Conservation (phyloP, 2,797 vertebrate species). For the Brotula barbata region DNA sequence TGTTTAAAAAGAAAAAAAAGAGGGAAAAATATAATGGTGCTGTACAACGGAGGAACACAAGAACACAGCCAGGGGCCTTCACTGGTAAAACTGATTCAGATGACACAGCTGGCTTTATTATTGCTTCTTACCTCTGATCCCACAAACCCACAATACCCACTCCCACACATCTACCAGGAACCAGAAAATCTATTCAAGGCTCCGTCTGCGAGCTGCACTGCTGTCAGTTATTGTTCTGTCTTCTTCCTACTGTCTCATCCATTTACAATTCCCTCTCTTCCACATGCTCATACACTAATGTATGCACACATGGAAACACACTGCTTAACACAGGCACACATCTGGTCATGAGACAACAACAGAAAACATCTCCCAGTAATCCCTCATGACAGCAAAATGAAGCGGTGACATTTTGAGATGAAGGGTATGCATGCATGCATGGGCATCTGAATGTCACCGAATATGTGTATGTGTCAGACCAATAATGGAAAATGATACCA, state of each 20-base stretch:
- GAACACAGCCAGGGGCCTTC: constrained; percentile 7
- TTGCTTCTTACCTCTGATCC: constrained; percentile 49
- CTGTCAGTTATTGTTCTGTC: constrained; percentile 61
- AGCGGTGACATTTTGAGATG: constrained; percentile 60
- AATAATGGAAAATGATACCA: constrained; percentile 35
- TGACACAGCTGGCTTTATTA: constrained; percentile 37
- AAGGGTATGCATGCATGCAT: constrained; percentile 17
- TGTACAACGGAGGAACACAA: background rate
- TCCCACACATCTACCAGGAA: constrained; percentile 47
- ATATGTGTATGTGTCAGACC: constrained; percentile 24
- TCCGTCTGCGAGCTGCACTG: constrained; percentile 36
- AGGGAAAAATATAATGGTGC: background rate
- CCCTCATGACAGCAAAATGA: constrained; percentile 43
- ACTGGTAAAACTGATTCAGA: constrained; percentile 33
- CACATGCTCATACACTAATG: constrained; percentile 4
- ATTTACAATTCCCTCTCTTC: constrained; percentile 43
- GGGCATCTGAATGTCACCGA: constrained; percentile 44
- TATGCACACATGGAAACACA: background rate
- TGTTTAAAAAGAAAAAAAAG: background rate
- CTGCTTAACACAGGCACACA: constrained; percentile 11
- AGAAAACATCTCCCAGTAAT: constrained; percentile 45
- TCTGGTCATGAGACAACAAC: constrained; percentile 44
- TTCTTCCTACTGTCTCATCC: constrained; percentile 61
- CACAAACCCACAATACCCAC: constrained; percentile 50
- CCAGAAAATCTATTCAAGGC: constrained; percentile 57